phyloP scores from a whole-genome alignment of 2,888 invertebrate genomes.

The Drosophila limbata region DNA sequence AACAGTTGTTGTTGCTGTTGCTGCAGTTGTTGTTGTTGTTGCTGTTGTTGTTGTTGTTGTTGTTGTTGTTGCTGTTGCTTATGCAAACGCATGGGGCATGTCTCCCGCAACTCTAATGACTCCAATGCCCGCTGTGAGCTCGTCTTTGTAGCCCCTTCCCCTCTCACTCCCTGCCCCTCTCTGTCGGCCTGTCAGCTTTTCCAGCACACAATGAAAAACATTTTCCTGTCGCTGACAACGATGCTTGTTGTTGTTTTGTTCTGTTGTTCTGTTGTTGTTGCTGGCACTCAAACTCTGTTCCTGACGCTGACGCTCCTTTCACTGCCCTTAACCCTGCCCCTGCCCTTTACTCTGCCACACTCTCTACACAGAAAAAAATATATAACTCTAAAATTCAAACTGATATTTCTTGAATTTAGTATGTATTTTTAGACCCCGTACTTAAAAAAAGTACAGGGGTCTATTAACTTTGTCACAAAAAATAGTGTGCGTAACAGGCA shows the following conservation, averaged over 20 bases:
- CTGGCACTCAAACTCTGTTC: slow-evolving; percentile 36
- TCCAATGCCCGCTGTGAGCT: slow-evolving; percentile 55
- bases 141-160: neutral
- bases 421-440: too few species aligned
- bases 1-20: slow-evolving; percentile 18
- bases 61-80: slow-evolving; percentile 47
- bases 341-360: neutral
- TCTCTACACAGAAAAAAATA: neutral
- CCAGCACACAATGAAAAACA: slow-evolving; percentile 81
- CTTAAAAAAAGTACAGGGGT: too few species aligned
- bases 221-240: slow-evolving; percentile 68
- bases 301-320: slow-evolving; percentile 32
- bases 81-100: slow-evolving; percentile 79
- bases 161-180: slow-evolving; percentile 6
- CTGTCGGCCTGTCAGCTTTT: slow-evolving; percentile 57
- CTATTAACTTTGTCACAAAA: too few species aligned
- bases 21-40: slow-evolving; percentile 45
- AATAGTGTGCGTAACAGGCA: too few species aligned
- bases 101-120: slow-evolving; percentile 80
- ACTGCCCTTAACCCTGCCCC: slow-evolving; percentile 1
- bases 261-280: slow-evolving; percentile 15
- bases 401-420: too few species aligned
- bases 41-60: slow-evolving; percentile 37
- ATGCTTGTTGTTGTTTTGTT: slow-evolving; percentile 23
- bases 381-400: too few species aligned